Base-by-base conservation (phyloP, 2,797 vertebrate species). In the Microctenopoma steveboyesi region DNA sequence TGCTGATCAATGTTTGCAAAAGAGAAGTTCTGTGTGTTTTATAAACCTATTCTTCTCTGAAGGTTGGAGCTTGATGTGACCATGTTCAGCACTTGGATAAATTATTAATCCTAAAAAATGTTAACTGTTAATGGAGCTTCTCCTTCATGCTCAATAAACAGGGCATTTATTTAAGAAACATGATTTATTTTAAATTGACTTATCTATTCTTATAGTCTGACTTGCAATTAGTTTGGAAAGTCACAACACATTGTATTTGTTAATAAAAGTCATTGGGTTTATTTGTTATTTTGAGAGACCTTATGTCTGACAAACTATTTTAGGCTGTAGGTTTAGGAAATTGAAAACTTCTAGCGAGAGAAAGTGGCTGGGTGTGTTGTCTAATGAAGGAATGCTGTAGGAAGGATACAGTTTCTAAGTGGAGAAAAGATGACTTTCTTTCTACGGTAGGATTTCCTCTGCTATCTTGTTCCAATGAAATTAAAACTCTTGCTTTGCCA, bases 71-170 rank as follows among this genome's bases (percentile, higher is more conserved):
- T 48, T 37, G 56, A 49, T 33, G 57, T 69, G 61, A 43, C 33
- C 10, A 2, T 2, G 4, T 35, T 58, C 50, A 57, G 35, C 54
- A 43, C n/a, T 39, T 28, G 25, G 9, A 59, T 72, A 47, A 69
- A 74, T 71, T 47, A 60, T 72, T 73, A 7, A 69, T 57, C 16
- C 4, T 22, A 47, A 72, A 64, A 67, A 64, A 52, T 1, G 2
- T 35, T 10, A 56, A 39, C 57, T 35, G 18, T 46, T 48, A 71
- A 53, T 70, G 27, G 61, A 66, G 39, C 2, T 28, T n/a, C 48
- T 59, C 57, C 5, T 70, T 60, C 45, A 57, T 16, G 43, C 10
- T 43, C 18, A 15, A 40, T 35, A 42, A 13, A 48, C 30, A 55
- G 30, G 14, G 14, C 59, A 68, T 57, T 72, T 65, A 40, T 69